phyloP scores from a whole-genome alignment of 2,113 vertebrate genomes.

The Myiozetetes cayanensis region DNA sequence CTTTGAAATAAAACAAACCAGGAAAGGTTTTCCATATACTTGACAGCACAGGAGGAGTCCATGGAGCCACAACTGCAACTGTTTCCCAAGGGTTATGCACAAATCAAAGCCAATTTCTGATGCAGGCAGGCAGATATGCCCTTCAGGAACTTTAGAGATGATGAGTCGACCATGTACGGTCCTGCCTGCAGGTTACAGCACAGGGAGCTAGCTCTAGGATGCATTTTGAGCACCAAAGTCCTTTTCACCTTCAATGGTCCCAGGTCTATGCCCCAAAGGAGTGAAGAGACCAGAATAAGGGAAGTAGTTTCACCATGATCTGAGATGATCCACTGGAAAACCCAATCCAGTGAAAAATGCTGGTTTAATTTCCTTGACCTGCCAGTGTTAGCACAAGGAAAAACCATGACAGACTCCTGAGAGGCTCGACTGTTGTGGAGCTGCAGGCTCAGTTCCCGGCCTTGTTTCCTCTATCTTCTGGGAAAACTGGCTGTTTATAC shows the following conservation, averaged over 20 bases:
- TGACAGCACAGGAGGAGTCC: neutral
- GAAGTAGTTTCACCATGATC: neutral
- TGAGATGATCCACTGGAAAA: neutral
- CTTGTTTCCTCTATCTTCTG: neutral
- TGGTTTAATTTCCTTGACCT: neutral
- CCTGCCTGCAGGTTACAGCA: neutral
- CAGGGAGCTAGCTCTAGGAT: neutral
- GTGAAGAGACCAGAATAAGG: neutral
- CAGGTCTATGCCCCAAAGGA: neutral
- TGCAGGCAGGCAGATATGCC: fast-evolving
- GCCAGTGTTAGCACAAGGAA: neutral
- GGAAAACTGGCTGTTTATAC: neutral
- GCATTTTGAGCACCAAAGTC: neutral
- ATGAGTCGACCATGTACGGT: neutral
- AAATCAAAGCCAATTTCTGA: neutral
- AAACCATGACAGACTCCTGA: neutral
- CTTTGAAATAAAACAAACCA: neutral
- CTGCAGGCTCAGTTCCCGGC: neutral
- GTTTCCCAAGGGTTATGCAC: neutral
- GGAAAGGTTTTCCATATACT: neutral
- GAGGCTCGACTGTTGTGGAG: neutral
- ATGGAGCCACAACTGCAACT: neutral
- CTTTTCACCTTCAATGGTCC: neutral
- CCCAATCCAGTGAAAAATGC: neutral
- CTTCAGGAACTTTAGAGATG: neutral